Conservation (phyloP, 2,113 vertebrate genomes). For the Plecturocebus donacophilus region DNA sequence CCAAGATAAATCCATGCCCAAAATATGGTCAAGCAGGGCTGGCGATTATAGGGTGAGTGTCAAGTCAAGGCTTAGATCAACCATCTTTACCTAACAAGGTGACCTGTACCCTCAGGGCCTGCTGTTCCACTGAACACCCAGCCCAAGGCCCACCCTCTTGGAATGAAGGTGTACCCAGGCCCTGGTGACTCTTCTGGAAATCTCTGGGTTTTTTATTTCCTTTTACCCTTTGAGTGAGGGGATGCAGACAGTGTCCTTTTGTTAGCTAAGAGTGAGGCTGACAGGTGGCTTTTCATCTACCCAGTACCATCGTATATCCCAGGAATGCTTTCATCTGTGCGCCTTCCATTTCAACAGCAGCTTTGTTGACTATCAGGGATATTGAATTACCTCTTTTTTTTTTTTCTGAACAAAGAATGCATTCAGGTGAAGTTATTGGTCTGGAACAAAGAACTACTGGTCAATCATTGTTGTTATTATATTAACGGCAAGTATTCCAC, state of each 20-base stretch:
- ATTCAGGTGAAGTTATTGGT: conserved; percentile 72
- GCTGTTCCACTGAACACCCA: neutral
- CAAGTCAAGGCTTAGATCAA: neutral
- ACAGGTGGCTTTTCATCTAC: conserved; percentile 50
- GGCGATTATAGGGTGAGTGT: neutral
- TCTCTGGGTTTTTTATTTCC: neutral
- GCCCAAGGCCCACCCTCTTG: neutral
- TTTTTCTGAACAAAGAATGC: conserved; percentile 54
- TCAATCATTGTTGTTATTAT: conserved; percentile 58
- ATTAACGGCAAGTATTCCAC: conserved; percentile 61
- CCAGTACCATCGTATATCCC: neutral
- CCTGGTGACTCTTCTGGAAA: neutral
- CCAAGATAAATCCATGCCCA: neutral
- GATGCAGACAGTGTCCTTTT: conserved; percentile 37
- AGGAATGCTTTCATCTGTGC: conserved; percentile 46
- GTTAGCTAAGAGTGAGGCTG: conserved; percentile 15
- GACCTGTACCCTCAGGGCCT: neutral
- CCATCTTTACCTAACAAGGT: neutral
- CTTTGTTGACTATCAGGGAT: conserved; percentile 49
- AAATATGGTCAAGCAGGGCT: neutral
- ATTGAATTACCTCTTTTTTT: conserved; percentile 56
- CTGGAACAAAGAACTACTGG: conserved; percentile 67
- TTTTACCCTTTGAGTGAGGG: neutral
- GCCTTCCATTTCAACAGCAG: conserved; percentile 47
- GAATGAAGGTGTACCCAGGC: neutral